Evolutionary conservation across 2,888 invertebrate species (phyloP).

Genomic region (Alcis repandata): DNA sequence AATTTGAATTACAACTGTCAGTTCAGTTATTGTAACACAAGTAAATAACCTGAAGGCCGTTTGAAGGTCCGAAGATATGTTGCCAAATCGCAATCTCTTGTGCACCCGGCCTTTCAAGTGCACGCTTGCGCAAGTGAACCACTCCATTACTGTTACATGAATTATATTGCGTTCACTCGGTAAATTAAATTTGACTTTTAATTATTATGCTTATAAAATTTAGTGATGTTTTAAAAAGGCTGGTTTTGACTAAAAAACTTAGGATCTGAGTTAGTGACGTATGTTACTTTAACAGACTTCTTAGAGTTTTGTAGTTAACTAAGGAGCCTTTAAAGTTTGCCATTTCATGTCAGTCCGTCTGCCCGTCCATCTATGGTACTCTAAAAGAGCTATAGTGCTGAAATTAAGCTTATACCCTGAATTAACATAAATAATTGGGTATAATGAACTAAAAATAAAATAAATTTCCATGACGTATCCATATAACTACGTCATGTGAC

Average conservation of each 20-base stretch:
- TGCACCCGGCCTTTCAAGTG: constrained; percentile 56
- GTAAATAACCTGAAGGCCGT: constrained; percentile 53
- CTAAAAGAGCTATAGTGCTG: too few species aligned
- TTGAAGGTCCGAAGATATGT: constrained; percentile 65
- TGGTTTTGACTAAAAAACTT: neutral
- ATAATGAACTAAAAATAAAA: too few species aligned
- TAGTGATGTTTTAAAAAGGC: neutral
- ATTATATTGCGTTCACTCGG: neutral
- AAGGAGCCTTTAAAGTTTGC: too few species aligned
- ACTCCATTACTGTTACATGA: constrained; percentile 33
- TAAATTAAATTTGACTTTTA: constrained; percentile 9
- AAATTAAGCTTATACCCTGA: too few species aligned
- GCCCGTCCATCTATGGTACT: too few species aligned
- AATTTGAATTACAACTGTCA: constrained; percentile 24
- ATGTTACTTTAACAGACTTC: too few species aligned
- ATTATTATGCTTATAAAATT: neutral
- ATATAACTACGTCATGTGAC: too few species aligned
- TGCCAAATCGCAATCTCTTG: constrained; percentile 67
- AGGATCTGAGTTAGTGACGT: neutral
- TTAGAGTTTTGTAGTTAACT: too few species aligned
- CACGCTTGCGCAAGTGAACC: constrained; percentile 49
- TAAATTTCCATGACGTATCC: too few species aligned
- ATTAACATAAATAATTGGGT: too few species aligned
- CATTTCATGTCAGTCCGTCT: too few species aligned
- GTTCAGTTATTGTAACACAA: constrained; percentile 35